Evolutionary conservation across 2,797 vertebrate species (phyloP).

Genomic region (Pseudochaenichthys georgianus): DNA sequence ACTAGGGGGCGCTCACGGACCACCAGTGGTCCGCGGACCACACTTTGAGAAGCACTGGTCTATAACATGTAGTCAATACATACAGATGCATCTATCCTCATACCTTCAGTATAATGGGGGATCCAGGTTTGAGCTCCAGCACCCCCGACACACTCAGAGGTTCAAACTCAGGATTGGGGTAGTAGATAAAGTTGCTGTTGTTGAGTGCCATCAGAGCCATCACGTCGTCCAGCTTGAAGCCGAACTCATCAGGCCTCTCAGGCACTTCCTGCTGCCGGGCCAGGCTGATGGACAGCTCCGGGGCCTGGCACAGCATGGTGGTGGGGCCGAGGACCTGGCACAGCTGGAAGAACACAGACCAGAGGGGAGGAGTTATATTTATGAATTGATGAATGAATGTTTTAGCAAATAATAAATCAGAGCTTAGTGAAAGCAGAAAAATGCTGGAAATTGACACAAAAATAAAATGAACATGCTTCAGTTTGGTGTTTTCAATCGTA

Average conservation of each 20-base stretch:
- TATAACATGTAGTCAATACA: neutral
- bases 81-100: neutral
- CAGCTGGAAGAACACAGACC: conserved; percentile 76
- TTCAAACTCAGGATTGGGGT: conserved; percentile 96
- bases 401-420: neutral
- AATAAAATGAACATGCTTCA: neutral
- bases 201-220: conserved; percentile 93
- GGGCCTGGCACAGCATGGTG: conserved; percentile 95
- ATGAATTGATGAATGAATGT: neutral
- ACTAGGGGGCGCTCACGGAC: too few species aligned
- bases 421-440: neutral
- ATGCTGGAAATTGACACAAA: neutral
- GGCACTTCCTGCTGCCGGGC: conserved; percentile 87
- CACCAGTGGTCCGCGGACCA: too few species aligned
- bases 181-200: conserved; percentile 95
- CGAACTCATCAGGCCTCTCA: conserved; percentile 94
- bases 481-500: neutral
- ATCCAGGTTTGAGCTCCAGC: conserved; percentile 96
- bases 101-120: conserved; percentile 98
- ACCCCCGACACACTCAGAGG: conserved; percentile 91
- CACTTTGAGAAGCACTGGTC: too few species aligned
- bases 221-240: conserved; percentile 96
- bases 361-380: neutral
- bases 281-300: conserved; percentile 88
- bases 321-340: conserved; percentile 93